These are phyloP conservation scores for Acrossocheilus wenchowensis DNA, from an alignment of 2,797 vertebrate genomes.

Conservation along the genomic window DNA sequence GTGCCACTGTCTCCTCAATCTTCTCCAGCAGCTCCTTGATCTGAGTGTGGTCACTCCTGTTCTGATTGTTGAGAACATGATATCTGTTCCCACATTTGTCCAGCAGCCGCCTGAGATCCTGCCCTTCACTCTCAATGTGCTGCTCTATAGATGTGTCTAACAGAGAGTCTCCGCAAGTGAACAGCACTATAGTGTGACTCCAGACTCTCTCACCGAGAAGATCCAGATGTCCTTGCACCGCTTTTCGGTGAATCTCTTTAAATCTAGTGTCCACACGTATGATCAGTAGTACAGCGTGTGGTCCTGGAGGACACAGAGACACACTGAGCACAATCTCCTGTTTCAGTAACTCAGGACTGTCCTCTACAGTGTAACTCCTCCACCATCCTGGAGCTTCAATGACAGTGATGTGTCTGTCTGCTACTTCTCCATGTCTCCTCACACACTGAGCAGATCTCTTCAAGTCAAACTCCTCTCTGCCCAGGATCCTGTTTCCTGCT, in stretches of 20 bases:
- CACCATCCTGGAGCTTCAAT: conserved; percentile 28
- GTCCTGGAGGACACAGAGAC: conserved; percentile 32
- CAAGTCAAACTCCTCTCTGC: neutral
- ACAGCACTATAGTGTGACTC: conserved; percentile 37
- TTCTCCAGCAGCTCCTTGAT: conserved; percentile 30
- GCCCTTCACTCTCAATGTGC: conserved; percentile 11
- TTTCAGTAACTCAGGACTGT: neutral
- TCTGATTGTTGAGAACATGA: conserved; percentile 21
- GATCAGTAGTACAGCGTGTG: neutral
- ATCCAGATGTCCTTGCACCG: neutral
- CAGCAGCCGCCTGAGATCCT: conserved; percentile 22
- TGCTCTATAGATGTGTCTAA: conserved; percentile 25
- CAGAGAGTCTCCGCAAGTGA: neutral
- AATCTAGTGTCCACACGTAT: neutral
- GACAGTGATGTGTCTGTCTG: conserved; percentile 33
- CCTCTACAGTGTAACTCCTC: neutral
- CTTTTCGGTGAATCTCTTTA: neutral
- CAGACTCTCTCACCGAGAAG: neutral
- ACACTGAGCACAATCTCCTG: conserved; percentile 17
- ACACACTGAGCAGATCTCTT: conserved; percentile 3
- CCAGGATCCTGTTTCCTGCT: conserved; percentile 1
- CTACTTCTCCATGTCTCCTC: conserved; percentile 18
- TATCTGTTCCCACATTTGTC: conserved; percentile 1
- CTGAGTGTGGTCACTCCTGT: neutral
- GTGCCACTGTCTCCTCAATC: neutral